phyloP scores from a whole-genome alignment of 2,888 invertebrate species.

The Ernsta delagoae region DNA sequence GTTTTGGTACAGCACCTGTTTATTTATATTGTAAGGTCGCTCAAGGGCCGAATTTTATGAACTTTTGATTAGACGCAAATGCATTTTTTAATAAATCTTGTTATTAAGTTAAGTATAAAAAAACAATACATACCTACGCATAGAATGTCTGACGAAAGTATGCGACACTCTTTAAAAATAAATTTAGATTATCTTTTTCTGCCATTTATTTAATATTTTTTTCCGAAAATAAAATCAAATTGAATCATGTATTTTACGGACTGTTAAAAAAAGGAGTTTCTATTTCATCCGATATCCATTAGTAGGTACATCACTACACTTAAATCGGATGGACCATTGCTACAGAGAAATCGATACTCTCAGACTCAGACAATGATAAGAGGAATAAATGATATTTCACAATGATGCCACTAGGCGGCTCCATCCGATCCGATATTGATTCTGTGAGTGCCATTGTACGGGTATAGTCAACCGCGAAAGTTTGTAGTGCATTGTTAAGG shows the following conservation, averaged over 20 bases:
- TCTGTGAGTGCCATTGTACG: slow-evolving; percentile 33
- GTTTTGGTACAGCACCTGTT: neutral
- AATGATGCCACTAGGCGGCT: slow-evolving; percentile 52
- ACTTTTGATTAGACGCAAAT: no score
- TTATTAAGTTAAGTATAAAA: no score
- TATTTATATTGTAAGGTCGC: neutral
- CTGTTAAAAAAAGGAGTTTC: neutral
- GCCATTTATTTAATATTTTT: neutral
- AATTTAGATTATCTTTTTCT: no score
- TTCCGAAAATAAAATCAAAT: neutral
- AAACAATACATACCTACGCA: no score
- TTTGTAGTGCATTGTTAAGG: slow-evolving; percentile 10
- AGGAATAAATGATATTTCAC: slow-evolving; percentile 72
- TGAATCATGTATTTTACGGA: neutral
- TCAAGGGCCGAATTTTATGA: no score
- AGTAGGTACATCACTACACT: slow-evolving; percentile 49
- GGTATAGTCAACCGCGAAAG: slow-evolving; percentile 20
- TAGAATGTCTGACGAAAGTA: no score
- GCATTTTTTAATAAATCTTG: no score
- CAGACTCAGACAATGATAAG: slow-evolving; percentile 75
- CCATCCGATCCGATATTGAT: slow-evolving; percentile 46
- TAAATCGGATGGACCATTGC: slow-evolving; percentile 44
- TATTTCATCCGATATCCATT: neutral
- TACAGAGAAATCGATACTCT: slow-evolving; percentile 61
- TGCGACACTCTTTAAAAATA: neutral